Evolutionary conservation across 2,888 invertebrate species (phyloP).

Genomic region (Tinea pellionella): DNA sequence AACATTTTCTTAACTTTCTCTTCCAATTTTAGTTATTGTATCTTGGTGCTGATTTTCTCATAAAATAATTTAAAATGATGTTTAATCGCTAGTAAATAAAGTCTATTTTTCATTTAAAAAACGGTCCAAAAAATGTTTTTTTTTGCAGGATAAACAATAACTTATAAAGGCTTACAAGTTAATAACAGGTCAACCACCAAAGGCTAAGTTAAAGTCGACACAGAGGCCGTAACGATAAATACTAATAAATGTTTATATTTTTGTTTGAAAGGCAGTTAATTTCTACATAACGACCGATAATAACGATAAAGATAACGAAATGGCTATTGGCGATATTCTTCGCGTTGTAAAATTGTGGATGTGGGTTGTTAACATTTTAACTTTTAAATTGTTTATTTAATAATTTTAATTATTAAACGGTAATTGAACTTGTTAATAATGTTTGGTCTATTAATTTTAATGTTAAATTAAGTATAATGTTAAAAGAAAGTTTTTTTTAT

Average conservation of each 20-base stretch:
- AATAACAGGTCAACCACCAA: not conserved
- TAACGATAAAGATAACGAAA: slow-evolving; percentile 59
- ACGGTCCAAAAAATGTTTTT: no score
- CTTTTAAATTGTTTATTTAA: not conserved
- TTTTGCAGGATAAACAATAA: no score
- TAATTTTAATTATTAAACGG: not conserved
- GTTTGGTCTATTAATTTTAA: not conserved
- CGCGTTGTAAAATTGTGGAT: slow-evolving; percentile 25
- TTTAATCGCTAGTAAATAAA: no score
- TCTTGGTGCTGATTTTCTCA: no score
- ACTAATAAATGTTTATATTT: slow-evolving; percentile 55
- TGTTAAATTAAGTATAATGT: not conserved
- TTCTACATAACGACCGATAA: slow-evolving; percentile 60
- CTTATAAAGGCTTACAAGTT: not conserved
- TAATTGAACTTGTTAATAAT: not conserved
- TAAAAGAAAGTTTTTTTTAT: no score
- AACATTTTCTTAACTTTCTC: no score
- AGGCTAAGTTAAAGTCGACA: not conserved
- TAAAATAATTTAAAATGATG: no score
- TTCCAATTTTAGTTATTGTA: no score
- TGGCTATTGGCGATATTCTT: slow-evolving; percentile 28
- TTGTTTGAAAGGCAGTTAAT: slow-evolving; percentile 57
- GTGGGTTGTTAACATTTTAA: slow-evolving; percentile 20
- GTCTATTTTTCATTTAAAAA: no score
- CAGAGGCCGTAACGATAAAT: slow-evolving; percentile 30